Percentiles rank a stretch among this genome's conserved stretches.
These are phyloP conservation scores for Oscheius myriophilus DNA, from an alignment of 2,888 invertebrate genomes.

Conservation along the genomic window DNA sequence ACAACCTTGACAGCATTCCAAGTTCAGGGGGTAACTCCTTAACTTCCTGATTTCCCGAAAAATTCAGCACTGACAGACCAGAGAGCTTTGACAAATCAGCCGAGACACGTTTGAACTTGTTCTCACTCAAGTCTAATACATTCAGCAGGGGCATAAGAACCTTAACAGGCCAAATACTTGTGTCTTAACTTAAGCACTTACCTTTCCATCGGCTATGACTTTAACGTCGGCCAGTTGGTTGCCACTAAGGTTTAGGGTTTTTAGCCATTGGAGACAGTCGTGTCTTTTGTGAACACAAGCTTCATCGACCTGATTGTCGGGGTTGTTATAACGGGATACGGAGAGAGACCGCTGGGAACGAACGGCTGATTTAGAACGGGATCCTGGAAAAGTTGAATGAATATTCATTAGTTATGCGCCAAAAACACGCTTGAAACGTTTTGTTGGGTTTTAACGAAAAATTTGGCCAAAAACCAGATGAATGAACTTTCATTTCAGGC, in stretches of 20 bases:
- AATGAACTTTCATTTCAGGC: too few species aligned
- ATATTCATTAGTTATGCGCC: too few species aligned
- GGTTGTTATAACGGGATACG: constrained; percentile 54
- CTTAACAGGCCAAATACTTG: constrained; percentile 3
- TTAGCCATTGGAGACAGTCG: constrained; percentile 82
- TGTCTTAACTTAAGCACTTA: neutral
- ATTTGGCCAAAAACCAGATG: too few species aligned
- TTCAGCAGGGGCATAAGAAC: constrained; percentile 82
- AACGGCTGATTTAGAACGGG: constrained; percentile 68
- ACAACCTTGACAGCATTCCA: constrained; percentile 75
- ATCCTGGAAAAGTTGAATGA: constrained; percentile 42
- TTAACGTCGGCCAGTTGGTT: constrained; percentile 83
- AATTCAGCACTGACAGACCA: constrained; percentile 90
- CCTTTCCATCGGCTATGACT: constrained; percentile 13
- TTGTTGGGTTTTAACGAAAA: too few species aligned
- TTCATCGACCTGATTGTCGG: constrained; percentile 32
- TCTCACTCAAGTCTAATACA: constrained; percentile 92
- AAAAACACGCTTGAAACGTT: too few species aligned
- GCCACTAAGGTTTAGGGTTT: constrained; percentile 85
- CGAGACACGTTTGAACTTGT: constrained; percentile 83
- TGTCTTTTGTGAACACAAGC: constrained; percentile 75
- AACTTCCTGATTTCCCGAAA: constrained; percentile 81
- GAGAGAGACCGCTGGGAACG: constrained; percentile 67
- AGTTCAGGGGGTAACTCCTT: constrained; percentile 86
- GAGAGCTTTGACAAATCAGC: constrained; percentile 83